A percentile compares a stretch with the other conserved stretches of the same genome.
Evolutionary conservation across 2,113 vertebrate species (phyloP).

Genomic region (Isichthys henryi): DNA sequence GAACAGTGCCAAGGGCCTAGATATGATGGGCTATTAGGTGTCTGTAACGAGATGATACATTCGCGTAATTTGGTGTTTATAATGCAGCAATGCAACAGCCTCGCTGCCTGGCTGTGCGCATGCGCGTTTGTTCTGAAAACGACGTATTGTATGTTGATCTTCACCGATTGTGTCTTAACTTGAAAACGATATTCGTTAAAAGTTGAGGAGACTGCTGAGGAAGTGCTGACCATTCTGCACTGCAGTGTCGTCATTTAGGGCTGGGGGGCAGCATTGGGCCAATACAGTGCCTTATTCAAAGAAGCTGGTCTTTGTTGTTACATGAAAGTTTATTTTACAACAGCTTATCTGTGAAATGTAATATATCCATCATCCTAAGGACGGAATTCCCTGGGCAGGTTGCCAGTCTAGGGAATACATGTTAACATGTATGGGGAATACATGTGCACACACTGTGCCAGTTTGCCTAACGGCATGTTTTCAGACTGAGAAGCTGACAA

Average conservation of each 20-base stretch:
- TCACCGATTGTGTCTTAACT: neutral
- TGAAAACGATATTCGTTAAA: neutral
- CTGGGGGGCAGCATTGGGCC: neutral
- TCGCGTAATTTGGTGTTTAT: neutral
- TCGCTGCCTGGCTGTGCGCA: neutral
- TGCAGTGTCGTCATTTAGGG: neutral
- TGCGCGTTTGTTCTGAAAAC: neutral
- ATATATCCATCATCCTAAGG: neutral
- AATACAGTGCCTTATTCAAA: neutral
- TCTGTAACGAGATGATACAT: neutral
- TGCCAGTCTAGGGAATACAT: neutral
- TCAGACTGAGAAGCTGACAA: neutral
- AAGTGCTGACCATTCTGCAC: neutral
- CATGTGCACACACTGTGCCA: neutral
- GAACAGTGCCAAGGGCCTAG: neutral
- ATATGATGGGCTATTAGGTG: neutral
- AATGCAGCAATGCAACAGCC: neutral
- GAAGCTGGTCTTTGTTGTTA: neutral
- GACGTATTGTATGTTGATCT: neutral
- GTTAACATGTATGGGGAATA: neutral
- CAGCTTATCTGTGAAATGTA: neutral
- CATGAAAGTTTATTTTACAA: too few species aligned
- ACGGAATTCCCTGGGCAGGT: neutral
- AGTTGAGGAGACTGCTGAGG: neutral
- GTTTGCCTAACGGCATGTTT: neutral